A percentile compares a stretch with the other conserved stretches of the same genome.
phyloP scores from a whole-genome alignment of 2,113 vertebrate species.

The Lagopus muta region DNA sequence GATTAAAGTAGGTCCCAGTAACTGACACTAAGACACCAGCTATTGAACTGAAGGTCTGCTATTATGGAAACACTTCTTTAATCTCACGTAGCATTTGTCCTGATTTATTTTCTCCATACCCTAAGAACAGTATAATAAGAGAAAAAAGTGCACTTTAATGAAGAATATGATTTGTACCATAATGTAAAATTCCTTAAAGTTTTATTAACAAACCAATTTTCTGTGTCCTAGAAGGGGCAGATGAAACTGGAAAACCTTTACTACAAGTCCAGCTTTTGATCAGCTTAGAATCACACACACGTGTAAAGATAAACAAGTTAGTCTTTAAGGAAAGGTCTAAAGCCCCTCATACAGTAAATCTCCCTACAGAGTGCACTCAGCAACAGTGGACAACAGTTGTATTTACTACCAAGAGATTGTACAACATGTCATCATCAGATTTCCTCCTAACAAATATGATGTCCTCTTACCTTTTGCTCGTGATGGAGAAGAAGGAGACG shows the following conservation, averaged over 20 bases:
- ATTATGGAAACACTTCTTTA: background rate
- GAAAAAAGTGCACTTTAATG: background rate
- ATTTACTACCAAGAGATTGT: no score
- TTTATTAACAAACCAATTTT: background rate
- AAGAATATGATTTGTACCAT: no score
- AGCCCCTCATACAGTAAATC: background rate
- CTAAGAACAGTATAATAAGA: background rate
- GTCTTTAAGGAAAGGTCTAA: background rate
- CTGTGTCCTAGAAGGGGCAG: background rate
- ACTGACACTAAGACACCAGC: background rate
- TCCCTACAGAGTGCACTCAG: background rate
- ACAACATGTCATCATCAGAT: background rate
- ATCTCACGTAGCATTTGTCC: background rate
- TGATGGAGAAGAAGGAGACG: slow-evolving; percentile 94
- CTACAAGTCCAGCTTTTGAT: background rate
- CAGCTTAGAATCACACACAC: background rate
- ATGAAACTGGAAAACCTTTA: background rate
- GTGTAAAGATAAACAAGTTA: background rate
- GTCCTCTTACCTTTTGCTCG: slow-evolving; percentile 89
- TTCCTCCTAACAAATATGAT: background rate
- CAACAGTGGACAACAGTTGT: accelerated
- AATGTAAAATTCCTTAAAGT: no score
- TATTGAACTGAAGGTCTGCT: background rate
- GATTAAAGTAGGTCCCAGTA: background rate
- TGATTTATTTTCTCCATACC: background rate